phyloP scores from a whole-genome alignment of 64 coral and sea anemone genomes.

The Catalaphyllia jardinei region DNA sequence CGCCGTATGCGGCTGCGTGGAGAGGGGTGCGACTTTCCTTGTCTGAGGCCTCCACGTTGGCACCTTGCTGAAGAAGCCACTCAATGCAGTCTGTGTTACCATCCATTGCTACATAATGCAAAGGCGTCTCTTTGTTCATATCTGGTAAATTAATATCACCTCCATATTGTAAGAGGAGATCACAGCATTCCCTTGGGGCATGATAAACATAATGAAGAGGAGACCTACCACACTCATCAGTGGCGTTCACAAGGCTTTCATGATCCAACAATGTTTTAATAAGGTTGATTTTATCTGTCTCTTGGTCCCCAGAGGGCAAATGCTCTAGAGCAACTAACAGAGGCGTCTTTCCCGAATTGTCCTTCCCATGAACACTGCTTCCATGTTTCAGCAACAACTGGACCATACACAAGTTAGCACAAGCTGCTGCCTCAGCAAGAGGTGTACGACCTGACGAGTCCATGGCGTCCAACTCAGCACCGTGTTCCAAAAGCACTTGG shows the following conservation, averaged over 20 bases:
- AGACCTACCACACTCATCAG: background rate
- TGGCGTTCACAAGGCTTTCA: background rate
- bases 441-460: background rate
- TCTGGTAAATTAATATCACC: slow-evolving; percentile 30
- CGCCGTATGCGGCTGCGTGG: slow-evolving; percentile 29
- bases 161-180: slow-evolving; percentile 25
- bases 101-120: slow-evolving; percentile 16
- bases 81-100: slow-evolving; percentile 10
- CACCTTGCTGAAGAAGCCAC: slow-evolving; percentile 25
- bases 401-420: background rate
- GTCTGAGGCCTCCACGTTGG: background rate
- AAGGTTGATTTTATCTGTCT: background rate
- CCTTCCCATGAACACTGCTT: background rate
- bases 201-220: slow-evolving; percentile 30
- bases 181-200: background rate
- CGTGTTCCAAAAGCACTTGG: background rate
- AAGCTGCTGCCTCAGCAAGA: background rate
- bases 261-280: background rate
- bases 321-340: background rate
- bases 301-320: background rate
- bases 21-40: slow-evolving; percentile 37
- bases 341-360: background rate
- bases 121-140: background rate
- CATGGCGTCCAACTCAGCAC: background rate
- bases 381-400: background rate